Percentiles rank a stretch among this genome's conserved stretches.
These are phyloP conservation scores for Rhabdomys pumilio DNA, from an alignment of 2,797 vertebrate genomes.

Conservation along the genomic window DNA sequence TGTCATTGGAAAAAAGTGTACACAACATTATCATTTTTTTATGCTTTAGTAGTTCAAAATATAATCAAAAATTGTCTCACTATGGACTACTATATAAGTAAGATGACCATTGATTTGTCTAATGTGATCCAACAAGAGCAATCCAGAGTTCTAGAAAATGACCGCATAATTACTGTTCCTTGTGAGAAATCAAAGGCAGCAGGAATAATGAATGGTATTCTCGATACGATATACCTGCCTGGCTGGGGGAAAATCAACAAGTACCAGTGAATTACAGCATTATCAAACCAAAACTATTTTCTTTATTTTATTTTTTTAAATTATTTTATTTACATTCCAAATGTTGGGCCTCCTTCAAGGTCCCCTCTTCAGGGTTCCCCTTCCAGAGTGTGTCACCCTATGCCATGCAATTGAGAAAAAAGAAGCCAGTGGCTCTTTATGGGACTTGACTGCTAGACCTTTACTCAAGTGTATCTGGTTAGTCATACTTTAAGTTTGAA, in stretches of 20 bases:
- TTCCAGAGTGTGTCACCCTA: not conserved
- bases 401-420: not conserved
- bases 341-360: not conserved
- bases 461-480: not conserved
- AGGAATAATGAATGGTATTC: not conserved
- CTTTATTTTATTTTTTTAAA: not conserved
- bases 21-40: not conserved
- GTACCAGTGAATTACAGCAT: not conserved
- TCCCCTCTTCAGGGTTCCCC: not conserved
- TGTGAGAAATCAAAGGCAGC: not conserved
- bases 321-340: not conserved
- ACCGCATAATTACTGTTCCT: not conserved
- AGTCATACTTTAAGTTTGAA: not conserved
- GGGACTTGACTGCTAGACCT: not conserved
- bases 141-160: not conserved
- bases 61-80: not conserved
- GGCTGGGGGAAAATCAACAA: not conserved
- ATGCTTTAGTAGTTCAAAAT: not conserved
- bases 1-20: not conserved
- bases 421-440: not conserved
- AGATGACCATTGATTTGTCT: not conserved
- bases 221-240: accelerated
- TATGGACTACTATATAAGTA: not conserved
- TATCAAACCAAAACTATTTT: not conserved
- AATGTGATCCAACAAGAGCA: not conserved